Conservation (phyloP, 2,888 invertebrate species). For the Gnatocerus cornutus region DNA sequence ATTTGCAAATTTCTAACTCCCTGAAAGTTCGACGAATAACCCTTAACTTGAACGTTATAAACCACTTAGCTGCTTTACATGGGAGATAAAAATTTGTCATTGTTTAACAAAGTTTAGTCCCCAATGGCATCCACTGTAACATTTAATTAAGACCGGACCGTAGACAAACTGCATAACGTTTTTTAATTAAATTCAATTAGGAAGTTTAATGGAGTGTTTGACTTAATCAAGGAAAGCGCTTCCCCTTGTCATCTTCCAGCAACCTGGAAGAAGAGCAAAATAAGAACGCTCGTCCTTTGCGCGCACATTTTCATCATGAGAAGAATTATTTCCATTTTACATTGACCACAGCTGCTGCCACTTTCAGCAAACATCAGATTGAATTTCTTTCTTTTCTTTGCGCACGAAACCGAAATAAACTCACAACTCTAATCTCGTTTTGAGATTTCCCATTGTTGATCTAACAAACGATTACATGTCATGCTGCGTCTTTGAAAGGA, state of each 20-base stretch:
- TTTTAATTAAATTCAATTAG: constrained; percentile 64
- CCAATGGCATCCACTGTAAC: constrained; percentile 38
- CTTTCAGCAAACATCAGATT: constrained; percentile 60
- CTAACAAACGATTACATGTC: constrained; percentile 55
- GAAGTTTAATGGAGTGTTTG: constrained; percentile 65
- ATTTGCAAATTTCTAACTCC: neutral
- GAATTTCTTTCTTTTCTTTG: constrained; percentile 56
- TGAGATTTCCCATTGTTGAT: constrained; percentile 57
- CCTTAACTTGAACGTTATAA: constrained; percentile 23
- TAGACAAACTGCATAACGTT: constrained; percentile 53
- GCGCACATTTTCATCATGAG: constrained; percentile 50
- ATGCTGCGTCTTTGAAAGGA: constrained; percentile 48
- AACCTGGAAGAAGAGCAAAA: constrained; percentile 49
- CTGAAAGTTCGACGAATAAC: constrained; percentile 3
- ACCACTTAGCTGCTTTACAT: constrained; percentile 28
- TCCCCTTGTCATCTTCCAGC: constrained; percentile 51
- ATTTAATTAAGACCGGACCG: constrained; percentile 61
- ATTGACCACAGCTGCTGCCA: constrained; percentile 63
- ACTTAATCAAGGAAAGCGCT: constrained; percentile 60
- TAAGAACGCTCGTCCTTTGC: constrained; percentile 46
- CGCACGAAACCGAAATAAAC: constrained; percentile 54
- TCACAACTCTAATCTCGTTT: constrained; percentile 55
- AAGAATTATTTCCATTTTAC: constrained; percentile 63
- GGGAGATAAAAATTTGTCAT: constrained; percentile 9
- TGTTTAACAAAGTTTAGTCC: constrained; percentile 14